Evolutionary conservation across 2,797 vertebrate genomes (phyloP).

Genomic region (Centroberyx gerrardi): DNA sequence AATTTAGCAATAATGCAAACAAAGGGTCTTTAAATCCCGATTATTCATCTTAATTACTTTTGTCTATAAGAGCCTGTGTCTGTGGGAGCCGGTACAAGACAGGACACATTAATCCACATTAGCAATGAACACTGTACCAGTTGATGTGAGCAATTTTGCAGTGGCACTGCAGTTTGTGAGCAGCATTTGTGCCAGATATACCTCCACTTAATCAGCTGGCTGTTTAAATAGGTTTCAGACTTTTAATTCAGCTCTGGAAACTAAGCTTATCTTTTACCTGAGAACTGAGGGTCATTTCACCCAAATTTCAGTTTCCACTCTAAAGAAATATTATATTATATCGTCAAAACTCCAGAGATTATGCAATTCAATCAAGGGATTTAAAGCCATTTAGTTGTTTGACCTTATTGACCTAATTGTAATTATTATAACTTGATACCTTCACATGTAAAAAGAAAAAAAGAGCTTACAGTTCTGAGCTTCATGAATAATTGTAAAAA

Average conservation of each 20-base stretch:
- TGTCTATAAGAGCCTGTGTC: conserved; percentile 81
- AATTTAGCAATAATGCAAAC: conserved; percentile 83
- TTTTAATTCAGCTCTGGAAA: conserved; percentile 19
- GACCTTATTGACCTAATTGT: not conserved
- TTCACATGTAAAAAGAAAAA: not conserved
- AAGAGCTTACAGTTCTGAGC: too few relatives aligned
- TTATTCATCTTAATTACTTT: conserved; percentile 96
- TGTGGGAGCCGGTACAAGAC: conserved; percentile 82
- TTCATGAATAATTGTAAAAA: not conserved
- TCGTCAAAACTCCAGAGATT: too few relatives aligned
- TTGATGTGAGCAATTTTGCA: conserved; percentile 46
- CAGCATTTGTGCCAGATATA: conserved; percentile 80
- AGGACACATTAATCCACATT: conserved; percentile 94
- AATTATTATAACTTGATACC: not conserved
- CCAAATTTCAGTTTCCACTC: too few relatives aligned
- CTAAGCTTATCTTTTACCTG: not conserved
- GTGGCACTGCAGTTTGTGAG: conserved; percentile 60
- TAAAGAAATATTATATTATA: too few relatives aligned
- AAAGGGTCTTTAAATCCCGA: conserved; percentile 86
- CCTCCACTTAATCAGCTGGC: conserved; percentile 42
- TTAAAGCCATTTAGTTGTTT: too few relatives aligned
- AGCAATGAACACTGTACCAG: conserved; percentile 81
- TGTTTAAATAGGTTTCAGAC: conserved; percentile 10
- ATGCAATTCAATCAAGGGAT: too few relatives aligned
- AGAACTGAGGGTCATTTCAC: too few relatives aligned